Base-by-base conservation (phyloP, 2,797 vertebrate species). In the Takifugu rubripes region DNA sequence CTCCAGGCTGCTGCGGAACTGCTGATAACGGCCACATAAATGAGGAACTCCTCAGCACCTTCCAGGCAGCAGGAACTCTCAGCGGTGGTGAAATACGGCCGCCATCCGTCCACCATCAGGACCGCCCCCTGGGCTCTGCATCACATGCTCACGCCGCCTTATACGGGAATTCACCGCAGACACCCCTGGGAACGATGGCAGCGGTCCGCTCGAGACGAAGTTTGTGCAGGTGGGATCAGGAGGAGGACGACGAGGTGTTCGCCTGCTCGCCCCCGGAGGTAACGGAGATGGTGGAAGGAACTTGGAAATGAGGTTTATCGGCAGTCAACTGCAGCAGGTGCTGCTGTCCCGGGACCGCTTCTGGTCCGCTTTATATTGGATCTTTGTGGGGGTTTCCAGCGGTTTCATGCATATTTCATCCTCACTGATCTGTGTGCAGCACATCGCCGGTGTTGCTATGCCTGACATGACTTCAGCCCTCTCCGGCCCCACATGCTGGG, bases 401-500 rank as follows among this genome's bases (percentile, higher is more conserved):
- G 78, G 80, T 82, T 79, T 59, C 42, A 61, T 81, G 72, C 72
- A 82, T 78, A 67, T 80, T 82, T 87, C 70, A 83, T 77, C 66
- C 56, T 55, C 55, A 83, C 86, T 66, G 84, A 87, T 84, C 72
- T 31, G 47, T 0, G 1, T 29, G 68, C 81, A 70, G 76, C 68
- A 70, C 69, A 52, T 63, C 31, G 59, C 56, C 64, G 1, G 16
- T 48, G 58, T 72, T n/a, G 0, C 56, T 12, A 47, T 33, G 61
- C 72, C 68, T 68, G 29, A 15, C 59, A 64, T 81, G 81, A 78
- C 82, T 84, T 82, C 75, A 56, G 44, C 57, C 26, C 26, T 25
- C 6, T 52, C 25, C 48, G 52, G 63, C 56, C 67, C 21, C 55
- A 57, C 2, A 46, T 55, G 55, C 36, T 56, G 64, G 64, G 54